Conservation (phyloP, 1,140 invertebrate genomes). For the Bilobella aurantiaca region DNA sequence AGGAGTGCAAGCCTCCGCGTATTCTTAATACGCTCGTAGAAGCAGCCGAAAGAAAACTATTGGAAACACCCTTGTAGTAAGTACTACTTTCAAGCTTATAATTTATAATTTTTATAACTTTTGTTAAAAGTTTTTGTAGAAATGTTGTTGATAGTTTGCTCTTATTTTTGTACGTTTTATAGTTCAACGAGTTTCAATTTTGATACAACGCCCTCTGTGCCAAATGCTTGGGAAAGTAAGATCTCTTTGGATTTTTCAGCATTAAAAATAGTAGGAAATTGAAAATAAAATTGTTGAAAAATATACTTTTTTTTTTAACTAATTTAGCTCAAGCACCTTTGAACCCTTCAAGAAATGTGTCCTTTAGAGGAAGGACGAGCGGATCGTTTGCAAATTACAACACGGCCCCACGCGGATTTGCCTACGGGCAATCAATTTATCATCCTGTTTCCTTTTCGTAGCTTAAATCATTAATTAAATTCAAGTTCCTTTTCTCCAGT, state of each 20-base stretch:
- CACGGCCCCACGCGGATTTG: conserved; percentile 32
- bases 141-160: too few relatives aligned
- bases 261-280: neutral
- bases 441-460: conserved; percentile 32
- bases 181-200: conserved; percentile 1
- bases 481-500: too few relatives aligned
- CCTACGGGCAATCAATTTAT: conserved; percentile 27
- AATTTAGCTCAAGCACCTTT: neutral
- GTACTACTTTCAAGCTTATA: too few relatives aligned
- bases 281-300: neutral
- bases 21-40: conserved; percentile 31
- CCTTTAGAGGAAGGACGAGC: too few relatives aligned
- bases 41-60: conserved; percentile 33
- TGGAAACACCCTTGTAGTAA: conserved; percentile 26
- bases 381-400: conserved; percentile 24
- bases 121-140: too few relatives aligned
- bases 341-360: too few relatives aligned
- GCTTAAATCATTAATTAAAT: too few relatives aligned
- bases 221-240: neutral
- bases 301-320: neutral
- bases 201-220: neutral
- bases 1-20: conserved; percentile 38
- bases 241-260: neutral
- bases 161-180: too few relatives aligned
- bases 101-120: too few relatives aligned